Base-by-base conservation (phyloP, 2,888 invertebrate species). In the Andrena chrysosceles region DNA sequence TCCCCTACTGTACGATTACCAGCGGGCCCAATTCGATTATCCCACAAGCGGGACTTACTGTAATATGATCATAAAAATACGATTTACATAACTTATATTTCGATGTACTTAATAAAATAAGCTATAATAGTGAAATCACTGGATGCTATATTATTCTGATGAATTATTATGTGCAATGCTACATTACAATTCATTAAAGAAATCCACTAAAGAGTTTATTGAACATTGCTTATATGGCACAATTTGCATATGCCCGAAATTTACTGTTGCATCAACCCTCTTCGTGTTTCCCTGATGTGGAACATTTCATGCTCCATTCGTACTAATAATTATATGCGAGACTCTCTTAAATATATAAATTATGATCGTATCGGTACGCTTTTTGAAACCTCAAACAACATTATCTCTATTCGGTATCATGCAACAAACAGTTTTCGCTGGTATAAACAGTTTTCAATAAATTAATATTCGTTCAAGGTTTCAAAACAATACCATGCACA, bases 261-360 rank as follows among this genome's bases (percentile, higher is more conserved):
- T 89, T 89, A 92, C 93, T 89, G 89, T 91, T 92, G 93, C 93
- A 93, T 91, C 93, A 93, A 92, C 87, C 92, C 92, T 87, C 72
- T 80, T 85, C 84, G n/a, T 71, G 79, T 83, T 87, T 77, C 78
- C 85, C 80, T 86, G 77, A 78, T 84, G 83, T 88, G 84, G 87
- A 90, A 89, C 84, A 89, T 88, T 89, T 87, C 81, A 88, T 89
- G 89, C 83, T 89, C 85, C 87, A 85, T 86, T 90, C 88, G 89
- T 81, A 86, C 88, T 80, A 86, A 81, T 89, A 87, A 89, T 87
- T 84, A 90, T 83, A 89, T 83, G 89, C 81, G 88, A 91, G 84
- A 90, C 88, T 90, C 86, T 86, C 83, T 89, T 90, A 89, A 89
- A 89, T 91, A 91, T 88, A 91, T 87, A 89, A 88, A 84, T 75